These are phyloP conservation scores for Zoroaster sp. DNA, from an alignment of 53 echinoderm and acorn worm species.

Conservation along the genomic window DNA sequence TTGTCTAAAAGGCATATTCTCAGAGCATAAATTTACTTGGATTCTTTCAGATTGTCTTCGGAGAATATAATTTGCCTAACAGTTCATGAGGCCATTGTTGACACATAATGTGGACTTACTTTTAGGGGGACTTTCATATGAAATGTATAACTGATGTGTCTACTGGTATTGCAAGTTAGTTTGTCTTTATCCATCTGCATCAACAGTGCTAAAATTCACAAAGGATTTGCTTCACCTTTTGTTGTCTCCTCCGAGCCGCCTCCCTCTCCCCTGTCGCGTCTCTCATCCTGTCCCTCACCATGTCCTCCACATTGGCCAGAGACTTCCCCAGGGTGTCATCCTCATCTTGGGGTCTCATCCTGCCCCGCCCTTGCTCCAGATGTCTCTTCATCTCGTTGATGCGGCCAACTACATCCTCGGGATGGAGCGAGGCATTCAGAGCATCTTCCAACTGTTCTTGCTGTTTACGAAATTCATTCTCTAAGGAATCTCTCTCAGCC, in stretches of 20 bases:
- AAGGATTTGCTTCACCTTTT: slow-evolving; percentile 70
- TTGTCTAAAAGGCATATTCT: too few relatives aligned
- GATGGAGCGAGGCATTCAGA: slow-evolving; percentile 66
- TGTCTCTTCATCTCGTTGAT: slow-evolving; percentile 50
- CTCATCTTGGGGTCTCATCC: slow-evolving; percentile 51
- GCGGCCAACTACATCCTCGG: slow-evolving; percentile 79
- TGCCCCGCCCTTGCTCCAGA: slow-evolving; percentile 32
- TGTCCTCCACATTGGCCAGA: slow-evolving; percentile 70
- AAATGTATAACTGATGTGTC: too few relatives aligned
- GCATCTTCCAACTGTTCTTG: slow-evolving; percentile 57
- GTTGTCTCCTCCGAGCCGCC: slow-evolving; percentile 56
- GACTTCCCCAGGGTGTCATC: slow-evolving; percentile 75
- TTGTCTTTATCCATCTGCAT: too few relatives aligned
- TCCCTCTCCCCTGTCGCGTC: slow-evolving; percentile 60
- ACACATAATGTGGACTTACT: too few relatives aligned
- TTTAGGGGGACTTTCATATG: too few relatives aligned
- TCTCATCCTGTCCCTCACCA: slow-evolving; percentile 58
- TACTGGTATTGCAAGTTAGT: too few relatives aligned
- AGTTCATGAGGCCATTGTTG: too few relatives aligned
- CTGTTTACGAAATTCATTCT: slow-evolving; percentile 30
- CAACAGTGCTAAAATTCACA: too few relatives aligned
- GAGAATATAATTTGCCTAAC: too few relatives aligned
- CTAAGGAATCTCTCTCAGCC: slow-evolving; percentile 60
- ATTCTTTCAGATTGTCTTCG: too few relatives aligned
- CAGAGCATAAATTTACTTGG: too few relatives aligned